A percentile compares a stretch with the other conserved stretches of the same genome.
phyloP scores from a whole-genome alignment of 2,888 invertebrate species.

The Belgica antarctica region DNA sequence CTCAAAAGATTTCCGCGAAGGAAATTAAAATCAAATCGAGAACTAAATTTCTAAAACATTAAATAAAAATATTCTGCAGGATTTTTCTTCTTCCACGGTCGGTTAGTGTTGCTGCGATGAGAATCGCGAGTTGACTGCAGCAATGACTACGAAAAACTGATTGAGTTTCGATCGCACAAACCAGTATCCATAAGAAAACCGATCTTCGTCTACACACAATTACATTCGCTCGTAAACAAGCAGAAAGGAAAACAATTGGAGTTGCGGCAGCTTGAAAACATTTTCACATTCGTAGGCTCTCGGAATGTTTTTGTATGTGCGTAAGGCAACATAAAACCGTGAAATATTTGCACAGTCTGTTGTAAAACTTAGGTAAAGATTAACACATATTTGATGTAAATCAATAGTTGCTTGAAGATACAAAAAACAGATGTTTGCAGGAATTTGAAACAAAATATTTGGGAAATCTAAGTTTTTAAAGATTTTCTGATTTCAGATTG shows the following conservation, averaged over 20 bases:
- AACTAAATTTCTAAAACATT: conserved; percentile 9
- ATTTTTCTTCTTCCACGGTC: conserved; percentile 28
- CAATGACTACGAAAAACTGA: conserved; percentile 42
- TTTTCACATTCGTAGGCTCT: conserved; percentile 13
- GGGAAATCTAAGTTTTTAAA: too few relatives aligned
- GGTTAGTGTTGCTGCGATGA: conserved; percentile 13
- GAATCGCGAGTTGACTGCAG: conserved; percentile 38
- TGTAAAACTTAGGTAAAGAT: too few relatives aligned
- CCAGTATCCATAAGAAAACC: conserved; percentile 5
- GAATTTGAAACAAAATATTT: too few relatives aligned
- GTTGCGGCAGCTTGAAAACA: not conserved
- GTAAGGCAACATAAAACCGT: not conserved
- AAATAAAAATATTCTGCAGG: conserved; percentile 24
- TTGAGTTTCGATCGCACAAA: conserved; percentile 18
- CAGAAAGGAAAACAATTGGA: conserved; percentile 4
- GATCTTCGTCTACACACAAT: conserved; percentile 5
- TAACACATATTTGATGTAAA: too few relatives aligned
- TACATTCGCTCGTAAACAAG: not conserved
- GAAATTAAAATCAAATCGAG: too few relatives aligned
- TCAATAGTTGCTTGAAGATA: too few relatives aligned
- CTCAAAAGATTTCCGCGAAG: conserved; percentile 12
- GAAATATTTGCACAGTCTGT: too few relatives aligned
- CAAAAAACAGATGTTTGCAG: too few relatives aligned
- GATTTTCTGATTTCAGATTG: too few relatives aligned
- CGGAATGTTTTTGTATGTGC: conserved; percentile 1